Evolutionary conservation across 2,797 vertebrate species (phyloP).

Genomic region (Peromyscus nudipes): DNA sequence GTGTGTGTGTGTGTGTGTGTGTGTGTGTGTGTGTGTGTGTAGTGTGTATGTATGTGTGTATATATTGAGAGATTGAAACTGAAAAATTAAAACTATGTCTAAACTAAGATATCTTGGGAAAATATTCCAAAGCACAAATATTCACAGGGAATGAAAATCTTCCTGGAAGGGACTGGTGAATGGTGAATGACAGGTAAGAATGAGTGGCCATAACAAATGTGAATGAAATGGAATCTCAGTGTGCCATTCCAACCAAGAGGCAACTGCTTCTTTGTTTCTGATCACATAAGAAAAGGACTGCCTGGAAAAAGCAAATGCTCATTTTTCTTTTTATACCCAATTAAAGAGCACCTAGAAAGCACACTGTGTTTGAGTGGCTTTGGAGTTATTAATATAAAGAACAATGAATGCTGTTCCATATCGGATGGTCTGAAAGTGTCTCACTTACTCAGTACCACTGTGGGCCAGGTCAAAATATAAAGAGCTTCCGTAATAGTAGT

Average conservation of each 20-base stretch:
- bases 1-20: too few relatives aligned
- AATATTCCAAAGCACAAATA: constrained; percentile 72
- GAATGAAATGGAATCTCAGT: constrained; percentile 61
- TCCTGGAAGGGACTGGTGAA: constrained; percentile 25
- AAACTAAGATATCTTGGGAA: constrained; percentile 60
- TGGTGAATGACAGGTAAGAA: constrained; percentile 66
- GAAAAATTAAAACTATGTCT: constrained; percentile 54
- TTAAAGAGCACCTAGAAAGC: constrained; percentile 54
- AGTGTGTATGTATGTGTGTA: too few relatives aligned
- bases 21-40: too few relatives aligned
- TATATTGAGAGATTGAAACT: constrained; percentile 15
- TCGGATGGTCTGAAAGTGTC: not conserved
- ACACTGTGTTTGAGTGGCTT: constrained; percentile 7
- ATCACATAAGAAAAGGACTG: constrained; percentile 60
- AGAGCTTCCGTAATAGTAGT: not conserved
- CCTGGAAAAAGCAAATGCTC: constrained; percentile 57
- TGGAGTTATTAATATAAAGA: constrained; percentile 46
- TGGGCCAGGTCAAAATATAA: not conserved
- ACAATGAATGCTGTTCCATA: not conserved
- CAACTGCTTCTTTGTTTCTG: constrained; percentile 27
- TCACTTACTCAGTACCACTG: not conserved
- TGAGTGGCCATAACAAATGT: constrained; percentile 59
- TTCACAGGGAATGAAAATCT: constrained; percentile 61
- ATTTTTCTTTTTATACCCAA: constrained; percentile 66
- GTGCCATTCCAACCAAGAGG: constrained; percentile 22